Conservation (phyloP, 2,113 vertebrate species). For the Procapra przewalskii region DNA sequence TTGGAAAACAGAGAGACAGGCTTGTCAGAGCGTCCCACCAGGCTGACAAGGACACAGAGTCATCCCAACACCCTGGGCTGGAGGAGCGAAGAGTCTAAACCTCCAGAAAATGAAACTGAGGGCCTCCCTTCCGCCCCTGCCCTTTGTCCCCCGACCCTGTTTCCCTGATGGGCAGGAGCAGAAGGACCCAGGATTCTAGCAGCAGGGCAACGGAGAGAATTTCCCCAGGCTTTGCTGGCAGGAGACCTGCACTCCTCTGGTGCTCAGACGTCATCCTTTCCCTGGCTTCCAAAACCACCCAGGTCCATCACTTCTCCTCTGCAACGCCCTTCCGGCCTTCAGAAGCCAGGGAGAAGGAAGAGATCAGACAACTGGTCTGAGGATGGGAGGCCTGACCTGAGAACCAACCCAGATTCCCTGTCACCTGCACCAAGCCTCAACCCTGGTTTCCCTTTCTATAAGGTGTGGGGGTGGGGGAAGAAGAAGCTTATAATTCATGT, state of each 20-base stretch:
- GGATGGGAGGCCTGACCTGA: neutral
- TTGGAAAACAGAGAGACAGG: neutral
- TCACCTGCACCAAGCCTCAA: neutral
- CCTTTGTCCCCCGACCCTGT: neutral
- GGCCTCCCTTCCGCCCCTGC: neutral
- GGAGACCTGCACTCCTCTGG: neutral
- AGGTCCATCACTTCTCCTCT: neutral
- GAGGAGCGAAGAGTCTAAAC: neutral
- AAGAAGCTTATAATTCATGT: neutral
- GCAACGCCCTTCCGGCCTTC: neutral
- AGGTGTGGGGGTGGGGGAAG: neutral
- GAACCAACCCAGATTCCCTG: neutral
- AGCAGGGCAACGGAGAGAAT: rapidly evolving
- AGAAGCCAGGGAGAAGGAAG: neutral
- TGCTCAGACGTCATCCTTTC: neutral
- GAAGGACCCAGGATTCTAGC: neutral
- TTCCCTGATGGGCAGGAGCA: neutral
- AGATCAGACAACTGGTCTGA: neutral
- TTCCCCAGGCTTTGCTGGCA: neutral
- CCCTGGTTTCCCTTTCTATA: neutral
- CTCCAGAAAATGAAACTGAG: neutral
- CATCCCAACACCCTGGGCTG: neutral
- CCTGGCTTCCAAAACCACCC: neutral
- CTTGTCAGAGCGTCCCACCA: conserved; percentile 7
- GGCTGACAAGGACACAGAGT: conserved; percentile 4